A percentile compares a stretch with the other conserved stretches of the same genome.
Evolutionary conservation across 1,140 invertebrate species (phyloP).

Genomic region (Lordiphosa clarofinis): DNA sequence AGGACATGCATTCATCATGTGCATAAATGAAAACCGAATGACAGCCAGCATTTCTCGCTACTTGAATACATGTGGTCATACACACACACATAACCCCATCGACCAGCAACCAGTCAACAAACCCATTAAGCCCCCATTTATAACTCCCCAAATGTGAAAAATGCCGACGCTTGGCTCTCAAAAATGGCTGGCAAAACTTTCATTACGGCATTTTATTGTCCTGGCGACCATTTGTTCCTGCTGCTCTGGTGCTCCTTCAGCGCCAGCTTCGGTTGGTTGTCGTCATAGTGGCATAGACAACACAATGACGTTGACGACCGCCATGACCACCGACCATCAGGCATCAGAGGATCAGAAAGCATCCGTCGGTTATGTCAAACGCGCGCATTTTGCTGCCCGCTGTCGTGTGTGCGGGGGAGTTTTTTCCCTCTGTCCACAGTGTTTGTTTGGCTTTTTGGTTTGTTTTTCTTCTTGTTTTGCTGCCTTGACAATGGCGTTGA

Average conservation of each 20-base stretch:
- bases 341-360: constrained; percentile 30
- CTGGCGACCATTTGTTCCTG: constrained; percentile 52
- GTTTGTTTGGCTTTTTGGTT: constrained; percentile 28
- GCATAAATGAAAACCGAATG: constrained; percentile 26
- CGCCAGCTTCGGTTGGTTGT: constrained; percentile 11
- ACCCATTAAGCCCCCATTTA: constrained; percentile 73
- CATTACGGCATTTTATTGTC: constrained; percentile 74
- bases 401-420: constrained; percentile 18
- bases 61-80: background rate
- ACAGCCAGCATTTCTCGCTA: constrained; percentile 14
- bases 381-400: constrained; percentile 42
- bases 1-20: constrained; percentile 50
- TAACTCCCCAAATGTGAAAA: constrained; percentile 43
- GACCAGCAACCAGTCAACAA: constrained; percentile 61
- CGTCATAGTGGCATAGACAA: constrained; percentile 52
- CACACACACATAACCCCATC: background rate
- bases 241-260: constrained; percentile 25
- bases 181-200: constrained; percentile 53
- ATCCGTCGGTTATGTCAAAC: constrained; percentile 43
- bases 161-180: constrained; percentile 12
- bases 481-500: constrained; percentile 70
- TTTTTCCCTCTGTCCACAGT: constrained; percentile 9
- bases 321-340: constrained; percentile 24
- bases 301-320: constrained; percentile 37
- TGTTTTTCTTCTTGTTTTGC: constrained; percentile 22